Evolutionary conservation across 2,797 vertebrate genomes (phyloP).

Genomic region (Platalea minor): DNA sequence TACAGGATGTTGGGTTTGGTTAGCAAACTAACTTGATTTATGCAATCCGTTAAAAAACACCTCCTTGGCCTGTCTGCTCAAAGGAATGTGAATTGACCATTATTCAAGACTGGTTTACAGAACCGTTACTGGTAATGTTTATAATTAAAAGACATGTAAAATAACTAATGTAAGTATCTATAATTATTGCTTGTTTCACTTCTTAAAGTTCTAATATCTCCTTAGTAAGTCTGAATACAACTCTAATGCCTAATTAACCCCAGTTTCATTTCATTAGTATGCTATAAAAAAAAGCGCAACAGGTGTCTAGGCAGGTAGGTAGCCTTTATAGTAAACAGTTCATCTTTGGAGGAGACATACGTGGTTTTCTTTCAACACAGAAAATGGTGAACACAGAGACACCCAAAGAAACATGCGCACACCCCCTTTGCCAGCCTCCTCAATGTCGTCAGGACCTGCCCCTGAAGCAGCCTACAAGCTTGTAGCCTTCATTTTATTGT

Average conservation of each 20-base stretch:
- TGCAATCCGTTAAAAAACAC: background rate
- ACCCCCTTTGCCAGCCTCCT: background rate
- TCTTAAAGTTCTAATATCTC: background rate
- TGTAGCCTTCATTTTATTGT: background rate
- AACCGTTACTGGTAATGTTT: background rate
- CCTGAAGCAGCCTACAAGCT: background rate
- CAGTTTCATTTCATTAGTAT: background rate
- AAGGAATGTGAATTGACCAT: background rate
- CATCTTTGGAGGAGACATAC: background rate
- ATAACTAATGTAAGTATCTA: background rate
- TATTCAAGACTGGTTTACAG: background rate
- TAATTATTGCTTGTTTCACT: slow-evolving; percentile 29
- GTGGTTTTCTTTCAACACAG: background rate
- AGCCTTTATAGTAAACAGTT: background rate
- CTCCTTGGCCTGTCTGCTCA: background rate
- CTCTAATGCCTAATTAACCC: background rate
- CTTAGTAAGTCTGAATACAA: background rate
- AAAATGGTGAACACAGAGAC: background rate
- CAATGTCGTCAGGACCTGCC: background rate
- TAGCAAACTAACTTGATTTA: background rate
- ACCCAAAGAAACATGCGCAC: background rate
- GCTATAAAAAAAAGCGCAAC: slow-evolving; percentile 3
- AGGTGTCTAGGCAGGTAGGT: background rate
- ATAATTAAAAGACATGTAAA: background rate
- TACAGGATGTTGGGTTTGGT: background rate